phyloP scores from a whole-genome alignment of 2,113 vertebrate species.

The Syngnathoides biaculeatus region DNA sequence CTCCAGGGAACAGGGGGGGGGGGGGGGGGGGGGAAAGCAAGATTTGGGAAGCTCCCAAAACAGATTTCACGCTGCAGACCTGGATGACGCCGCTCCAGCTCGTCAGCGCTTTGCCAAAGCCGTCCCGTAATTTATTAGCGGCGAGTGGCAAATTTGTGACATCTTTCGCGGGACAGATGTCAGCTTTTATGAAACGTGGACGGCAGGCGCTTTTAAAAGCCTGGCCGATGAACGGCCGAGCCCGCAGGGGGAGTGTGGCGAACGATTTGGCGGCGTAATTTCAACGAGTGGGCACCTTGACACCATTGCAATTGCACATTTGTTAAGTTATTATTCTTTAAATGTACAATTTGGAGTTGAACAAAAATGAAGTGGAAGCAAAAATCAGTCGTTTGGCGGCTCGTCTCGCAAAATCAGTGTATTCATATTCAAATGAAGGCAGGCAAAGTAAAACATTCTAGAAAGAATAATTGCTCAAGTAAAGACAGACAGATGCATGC shows the following conservation, averaged over 20 bases:
- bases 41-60: background rate
- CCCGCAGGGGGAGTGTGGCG: background rate
- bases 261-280: background rate
- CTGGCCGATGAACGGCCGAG: background rate
- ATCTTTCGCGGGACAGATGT: conserved; percentile 1
- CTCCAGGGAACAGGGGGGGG: background rate
- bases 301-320: background rate
- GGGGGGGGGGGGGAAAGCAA: background rate
- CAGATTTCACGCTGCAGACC: background rate
- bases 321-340: too few relatives aligned
- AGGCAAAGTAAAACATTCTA: too few relatives aligned
- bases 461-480: too few relatives aligned
- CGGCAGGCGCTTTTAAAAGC: background rate
- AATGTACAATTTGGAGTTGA: background rate
- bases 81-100: background rate
- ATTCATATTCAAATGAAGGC: too few relatives aligned
- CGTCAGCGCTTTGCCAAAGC: background rate
- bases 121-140: background rate
- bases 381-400: too few relatives aligned
- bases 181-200: background rate
- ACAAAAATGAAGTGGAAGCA: background rate
- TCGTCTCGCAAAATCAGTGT: too few relatives aligned
- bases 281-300: background rate
- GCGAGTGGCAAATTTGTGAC: background rate
- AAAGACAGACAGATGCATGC: too few relatives aligned